A percentile compares a stretch with the other conserved stretches of the same genome.
These are phyloP conservation scores for Pangasius larnaudii DNA, from an alignment of 2,797 vertebrate species.

Conservation along the genomic window DNA sequence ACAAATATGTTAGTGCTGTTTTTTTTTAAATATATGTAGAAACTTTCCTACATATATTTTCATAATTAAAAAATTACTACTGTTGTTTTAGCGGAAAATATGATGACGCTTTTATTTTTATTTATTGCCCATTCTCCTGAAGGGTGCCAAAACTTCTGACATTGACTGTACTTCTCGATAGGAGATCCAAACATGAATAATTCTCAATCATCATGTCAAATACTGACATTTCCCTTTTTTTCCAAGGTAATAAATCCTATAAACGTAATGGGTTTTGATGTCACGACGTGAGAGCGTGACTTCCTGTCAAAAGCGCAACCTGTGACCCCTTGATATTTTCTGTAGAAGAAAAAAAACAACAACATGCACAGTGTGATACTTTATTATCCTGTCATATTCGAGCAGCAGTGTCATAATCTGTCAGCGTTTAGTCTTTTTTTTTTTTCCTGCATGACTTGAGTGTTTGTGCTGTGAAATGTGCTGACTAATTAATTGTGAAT, in stretches of 20 bases:
- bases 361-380: slow-evolving; percentile 31
- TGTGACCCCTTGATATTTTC: slow-evolving; percentile 41
- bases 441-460: slow-evolving; percentile 49
- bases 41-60: not conserved
- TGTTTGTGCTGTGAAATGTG: slow-evolving; percentile 55
- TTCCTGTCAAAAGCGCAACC: slow-evolving; percentile 24
- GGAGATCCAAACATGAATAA: not conserved
- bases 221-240: not conserved
- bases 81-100: not conserved
- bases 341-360: slow-evolving; percentile 17
- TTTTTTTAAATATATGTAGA: not conserved
- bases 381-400: slow-evolving; percentile 50
- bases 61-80: not conserved
- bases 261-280: not conserved
- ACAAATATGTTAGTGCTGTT: not conserved
- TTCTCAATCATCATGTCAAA: too few relatives aligned
- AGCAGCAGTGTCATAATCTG: slow-evolving; percentile 50
- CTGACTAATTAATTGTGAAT: slow-evolving; percentile 44
- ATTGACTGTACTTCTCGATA: not conserved
- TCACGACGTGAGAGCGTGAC: not conserved
- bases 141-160: slow-evolving; percentile 14
- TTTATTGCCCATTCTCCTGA: not conserved
- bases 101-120: not conserved
- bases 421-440: slow-evolving; percentile 11
- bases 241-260: not conserved